Evolutionary conservation across 2,113 vertebrate species (phyloP).

Genomic region (Pristiophorus japonicus): DNA sequence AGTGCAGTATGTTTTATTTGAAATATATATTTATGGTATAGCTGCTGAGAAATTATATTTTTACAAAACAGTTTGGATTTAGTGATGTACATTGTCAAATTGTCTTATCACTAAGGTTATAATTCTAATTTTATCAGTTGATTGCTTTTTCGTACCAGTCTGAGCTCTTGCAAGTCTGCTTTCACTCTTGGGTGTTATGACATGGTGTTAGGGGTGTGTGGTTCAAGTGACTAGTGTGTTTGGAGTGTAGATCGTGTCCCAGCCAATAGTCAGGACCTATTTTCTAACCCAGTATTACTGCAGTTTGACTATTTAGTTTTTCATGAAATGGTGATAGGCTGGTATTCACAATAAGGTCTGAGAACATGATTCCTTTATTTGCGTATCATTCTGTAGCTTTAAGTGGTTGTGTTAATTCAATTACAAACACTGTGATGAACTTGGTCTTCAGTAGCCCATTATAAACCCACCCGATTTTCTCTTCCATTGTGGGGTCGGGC

Average conservation of each 20-base stretch:
- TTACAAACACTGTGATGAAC: neutral
- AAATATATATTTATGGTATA: slow-evolving; percentile 5
- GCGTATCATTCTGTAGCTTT: neutral
- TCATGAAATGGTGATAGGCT: neutral
- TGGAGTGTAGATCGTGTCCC: neutral
- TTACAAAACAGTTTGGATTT: slow-evolving; percentile 10
- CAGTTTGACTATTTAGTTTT: neutral
- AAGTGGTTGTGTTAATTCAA: neutral
- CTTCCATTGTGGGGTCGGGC: neutral
- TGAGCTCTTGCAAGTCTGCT: neutral
- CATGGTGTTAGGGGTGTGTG: neutral
- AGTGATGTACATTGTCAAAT: neutral
- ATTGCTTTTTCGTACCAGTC: neutral
- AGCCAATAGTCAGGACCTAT: neutral
- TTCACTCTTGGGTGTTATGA: neutral
- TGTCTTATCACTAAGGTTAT: neutral
- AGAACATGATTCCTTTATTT: neutral
- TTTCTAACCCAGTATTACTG: neutral
- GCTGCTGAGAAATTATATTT: slow-evolving; percentile 18
- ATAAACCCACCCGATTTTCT: neutral
- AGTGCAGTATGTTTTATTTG: neutral
- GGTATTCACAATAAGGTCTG: neutral
- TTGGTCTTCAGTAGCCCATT: neutral
- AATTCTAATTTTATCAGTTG: neutral
- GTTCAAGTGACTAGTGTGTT: neutral